A percentile compares a stretch with the other conserved stretches of the same genome.
Evolutionary conservation across 2,113 vertebrate genomes (phyloP).

Genomic region (Syrrhaptes paradoxus): DNA sequence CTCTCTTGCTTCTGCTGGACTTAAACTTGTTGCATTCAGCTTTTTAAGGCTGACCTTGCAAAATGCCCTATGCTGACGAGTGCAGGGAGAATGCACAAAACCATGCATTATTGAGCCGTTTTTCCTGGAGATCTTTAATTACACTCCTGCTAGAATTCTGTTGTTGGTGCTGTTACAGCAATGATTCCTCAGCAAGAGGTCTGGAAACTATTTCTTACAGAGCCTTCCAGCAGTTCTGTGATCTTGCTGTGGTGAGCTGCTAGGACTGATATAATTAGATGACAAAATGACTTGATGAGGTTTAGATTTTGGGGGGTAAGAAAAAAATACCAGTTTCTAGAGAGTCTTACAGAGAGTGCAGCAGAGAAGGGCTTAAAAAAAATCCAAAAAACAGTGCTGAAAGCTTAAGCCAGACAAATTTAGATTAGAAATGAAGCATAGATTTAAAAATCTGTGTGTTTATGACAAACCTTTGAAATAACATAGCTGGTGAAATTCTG

Average conservation of each 20-base stretch:
- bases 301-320: background rate
- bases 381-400: background rate
- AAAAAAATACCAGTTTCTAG: background rate
- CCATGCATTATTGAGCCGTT: fast-evolving
- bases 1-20: background rate
- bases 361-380: background rate
- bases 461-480: background rate
- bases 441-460: background rate
- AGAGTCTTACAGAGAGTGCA: background rate
- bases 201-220: background rate
- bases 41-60: background rate
- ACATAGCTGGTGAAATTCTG: background rate
- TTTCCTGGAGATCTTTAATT: background rate
- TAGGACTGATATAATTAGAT: background rate
- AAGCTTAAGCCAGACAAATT: background rate
- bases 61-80: background rate
- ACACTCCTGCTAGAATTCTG: background rate
- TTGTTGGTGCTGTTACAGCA: background rate
- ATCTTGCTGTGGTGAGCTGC: background rate
- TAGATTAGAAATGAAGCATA: background rate
- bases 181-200: background rate
- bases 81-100: background rate
- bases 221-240: background rate
- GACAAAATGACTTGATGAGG: background rate
- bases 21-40: background rate